These are phyloP conservation scores for Rhineura floridana DNA, from an alignment of 2,113 vertebrate species.

Conservation along the genomic window DNA sequence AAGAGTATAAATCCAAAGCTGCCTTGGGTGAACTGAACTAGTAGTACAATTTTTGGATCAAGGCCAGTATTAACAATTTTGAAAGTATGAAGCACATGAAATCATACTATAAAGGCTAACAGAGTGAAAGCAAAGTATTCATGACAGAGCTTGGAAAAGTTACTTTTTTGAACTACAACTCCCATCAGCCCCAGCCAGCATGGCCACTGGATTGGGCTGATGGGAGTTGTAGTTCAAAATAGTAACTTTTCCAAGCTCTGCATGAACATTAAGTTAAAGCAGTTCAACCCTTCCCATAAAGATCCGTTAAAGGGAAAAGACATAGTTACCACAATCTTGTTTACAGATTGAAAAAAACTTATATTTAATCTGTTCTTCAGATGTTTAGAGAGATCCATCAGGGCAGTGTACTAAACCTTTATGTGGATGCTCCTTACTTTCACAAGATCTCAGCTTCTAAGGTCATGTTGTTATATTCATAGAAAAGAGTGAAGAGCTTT, in stretches of 20 bases:
- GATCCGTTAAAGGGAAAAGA: constrained; percentile 12
- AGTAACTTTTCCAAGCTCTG: too few species aligned
- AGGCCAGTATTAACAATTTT: not conserved
- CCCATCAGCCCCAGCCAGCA: too few species aligned
- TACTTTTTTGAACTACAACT: too few species aligned
- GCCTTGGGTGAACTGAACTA: not conserved
- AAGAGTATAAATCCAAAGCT: not conserved
- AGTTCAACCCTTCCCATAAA: not conserved
- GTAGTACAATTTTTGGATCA: not conserved
- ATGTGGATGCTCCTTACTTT: not conserved
- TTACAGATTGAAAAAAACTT: not conserved
- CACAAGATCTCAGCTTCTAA: not conserved
- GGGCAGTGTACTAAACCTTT: not conserved
- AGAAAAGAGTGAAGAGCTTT: constrained; percentile 54
- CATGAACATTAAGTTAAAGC: too few species aligned
- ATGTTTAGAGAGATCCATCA: not conserved
- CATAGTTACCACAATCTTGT: not conserved
- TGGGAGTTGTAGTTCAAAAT: too few species aligned
- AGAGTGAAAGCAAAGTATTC: constrained; percentile 12
- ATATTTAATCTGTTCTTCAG: not conserved
- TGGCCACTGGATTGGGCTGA: too few species aligned
- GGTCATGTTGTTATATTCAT: constrained; percentile 30
- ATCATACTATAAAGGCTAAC: not conserved
- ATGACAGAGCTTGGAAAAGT: too few species aligned
- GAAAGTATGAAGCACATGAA: not conserved